Conservation (phyloP, 2,113 vertebrate genomes). For the human (Homo sapiens) region GRCh38 chr18:23331501-23332000, state of each 20-base stretch:
- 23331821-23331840: not conserved
- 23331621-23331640: not conserved
- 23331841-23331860: not conserved
- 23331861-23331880: not conserved
- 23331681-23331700: not conserved
- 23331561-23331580: not conserved
- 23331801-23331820: not conserved
- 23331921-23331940: not conserved
- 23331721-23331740: not conserved
- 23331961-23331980: not conserved
- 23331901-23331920: not conserved
- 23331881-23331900: not conserved
- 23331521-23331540: not conserved
- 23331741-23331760: not conserved
- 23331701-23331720: not conserved
- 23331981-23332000: not conserved
- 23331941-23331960: too few relatives aligned
- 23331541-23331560: not conserved
- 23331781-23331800: too few relatives aligned
- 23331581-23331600: not conserved
- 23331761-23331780: too few relatives aligned
- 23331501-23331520: too few relatives aligned
- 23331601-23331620: not conserved
- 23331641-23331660: not conserved
- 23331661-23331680: not conserved